A percentile compares a stretch with the other conserved stretches of the same genome.
These are phyloP conservation scores for Clarias platycephalus DNA, from an alignment of 2,797 vertebrate species.

Conservation along the genomic window DNA sequence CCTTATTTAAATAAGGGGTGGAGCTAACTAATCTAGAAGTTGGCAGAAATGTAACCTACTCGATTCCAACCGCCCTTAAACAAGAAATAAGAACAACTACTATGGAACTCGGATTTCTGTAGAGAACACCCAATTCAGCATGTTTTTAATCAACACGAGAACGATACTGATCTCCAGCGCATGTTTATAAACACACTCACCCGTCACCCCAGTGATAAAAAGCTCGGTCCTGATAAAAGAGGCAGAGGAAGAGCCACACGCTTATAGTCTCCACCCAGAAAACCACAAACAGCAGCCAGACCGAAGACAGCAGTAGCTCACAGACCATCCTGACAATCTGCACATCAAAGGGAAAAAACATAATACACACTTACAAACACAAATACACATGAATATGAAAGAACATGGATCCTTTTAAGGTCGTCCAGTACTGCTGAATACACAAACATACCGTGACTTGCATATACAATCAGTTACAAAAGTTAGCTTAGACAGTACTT, in stretches of 20 bases:
- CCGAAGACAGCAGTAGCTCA: constrained; percentile 78
- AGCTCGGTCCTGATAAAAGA: constrained; percentile 76
- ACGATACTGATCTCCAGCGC: too few species aligned
- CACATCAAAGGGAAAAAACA: background rate
- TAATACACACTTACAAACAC: background rate
- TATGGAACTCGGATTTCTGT: too few species aligned
- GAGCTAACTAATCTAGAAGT: background rate
- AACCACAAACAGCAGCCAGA: constrained; percentile 82
- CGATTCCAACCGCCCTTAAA: too few species aligned
- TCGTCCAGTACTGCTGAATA: background rate
- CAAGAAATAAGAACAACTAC: too few species aligned
- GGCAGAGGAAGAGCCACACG: constrained; percentile 80
- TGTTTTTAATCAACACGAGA: too few species aligned
- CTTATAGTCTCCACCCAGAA: constrained; percentile 83
- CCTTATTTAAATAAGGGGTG: background rate
- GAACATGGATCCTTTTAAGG: background rate
- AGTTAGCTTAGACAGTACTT: background rate
- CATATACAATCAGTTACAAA: background rate
- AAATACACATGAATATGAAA: background rate
- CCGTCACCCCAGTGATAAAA: constrained; percentile 77
- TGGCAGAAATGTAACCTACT: background rate
- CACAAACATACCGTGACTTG: background rate
- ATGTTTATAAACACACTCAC: constrained; percentile 53
- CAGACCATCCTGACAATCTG: constrained; percentile 74
- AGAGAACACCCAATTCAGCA: too few species aligned